A percentile compares a stretch with the other conserved stretches of the same genome.
Evolutionary conservation across 2,113 vertebrate species (phyloP).

Genomic region (Delphinapterus leucas): DNA sequence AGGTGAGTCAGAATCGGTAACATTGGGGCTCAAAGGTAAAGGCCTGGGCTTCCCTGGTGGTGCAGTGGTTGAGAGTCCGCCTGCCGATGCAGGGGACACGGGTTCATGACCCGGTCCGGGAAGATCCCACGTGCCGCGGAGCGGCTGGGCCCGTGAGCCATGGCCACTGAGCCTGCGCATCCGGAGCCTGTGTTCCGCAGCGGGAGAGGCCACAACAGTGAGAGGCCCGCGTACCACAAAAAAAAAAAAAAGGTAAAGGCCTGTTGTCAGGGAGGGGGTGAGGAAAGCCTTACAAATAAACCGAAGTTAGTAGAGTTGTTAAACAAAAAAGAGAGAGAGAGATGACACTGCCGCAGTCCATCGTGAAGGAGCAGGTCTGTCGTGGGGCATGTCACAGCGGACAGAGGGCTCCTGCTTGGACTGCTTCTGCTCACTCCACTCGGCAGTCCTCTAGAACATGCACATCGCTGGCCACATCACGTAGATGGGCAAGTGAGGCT

Average conservation of each 20-base stretch:
- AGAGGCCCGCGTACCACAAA: too few species aligned
- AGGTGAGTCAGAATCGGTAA: slow-evolving; percentile 53
- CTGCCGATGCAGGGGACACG: too few species aligned
- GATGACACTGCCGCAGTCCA: background rate
- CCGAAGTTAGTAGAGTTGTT: background rate
- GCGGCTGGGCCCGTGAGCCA: too few species aligned
- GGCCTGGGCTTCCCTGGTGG: too few species aligned
- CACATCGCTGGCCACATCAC: background rate
- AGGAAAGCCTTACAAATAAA: background rate
- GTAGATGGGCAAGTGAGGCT: background rate
- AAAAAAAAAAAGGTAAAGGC: background rate
- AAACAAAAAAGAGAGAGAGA: background rate
- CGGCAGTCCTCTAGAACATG: background rate
- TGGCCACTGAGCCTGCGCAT: too few species aligned
- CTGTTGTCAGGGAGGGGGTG: background rate
- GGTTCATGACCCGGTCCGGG: too few species aligned
- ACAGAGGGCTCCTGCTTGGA: background rate
- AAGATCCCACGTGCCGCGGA: too few species aligned
- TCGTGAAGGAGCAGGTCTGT: background rate
- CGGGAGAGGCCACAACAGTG: too few species aligned
- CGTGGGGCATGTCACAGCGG: background rate
- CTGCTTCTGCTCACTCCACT: background rate
- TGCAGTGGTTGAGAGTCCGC: too few species aligned
- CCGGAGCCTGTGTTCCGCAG: too few species aligned
- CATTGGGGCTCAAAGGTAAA: background rate